A percentile compares a stretch with the other conserved stretches of the same genome.
phyloP scores from a whole-genome alignment of 1,140 invertebrate genomes.

The Drosophila melanogaster region DNA sequence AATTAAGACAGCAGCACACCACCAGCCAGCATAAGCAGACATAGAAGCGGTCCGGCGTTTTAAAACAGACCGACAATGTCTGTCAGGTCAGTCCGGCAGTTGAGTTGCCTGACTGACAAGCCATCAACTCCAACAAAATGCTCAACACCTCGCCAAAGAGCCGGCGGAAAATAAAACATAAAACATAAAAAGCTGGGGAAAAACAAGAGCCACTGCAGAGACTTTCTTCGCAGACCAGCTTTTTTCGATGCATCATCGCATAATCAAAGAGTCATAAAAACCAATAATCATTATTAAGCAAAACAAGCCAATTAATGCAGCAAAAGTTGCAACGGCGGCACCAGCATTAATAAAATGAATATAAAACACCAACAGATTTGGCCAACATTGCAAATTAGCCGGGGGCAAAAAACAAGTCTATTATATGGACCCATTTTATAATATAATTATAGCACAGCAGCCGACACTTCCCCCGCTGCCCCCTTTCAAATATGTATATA shows the following conservation, averaged over 20 bases:
- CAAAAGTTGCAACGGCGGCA: conserved; percentile 17
- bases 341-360: conserved; percentile 78
- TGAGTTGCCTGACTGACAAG: conserved; percentile 67
- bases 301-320: conserved; percentile 81
- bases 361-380: conserved; percentile 74
- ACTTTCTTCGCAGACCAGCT: conserved; percentile 32
- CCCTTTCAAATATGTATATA: conserved; percentile 9
- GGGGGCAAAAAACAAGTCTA: conserved; percentile 58
- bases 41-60: conserved; percentile 29
- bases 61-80: conserved; percentile 40
- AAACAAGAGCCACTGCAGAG: background rate
- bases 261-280: conserved; percentile 83
- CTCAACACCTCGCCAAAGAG: conserved; percentile 67
- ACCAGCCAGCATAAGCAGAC: conserved; percentile 33
- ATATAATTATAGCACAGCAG: conserved; percentile 63
- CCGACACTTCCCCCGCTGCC: conserved; percentile 6
- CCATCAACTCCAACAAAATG: conserved; percentile 74
- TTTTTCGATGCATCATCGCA: conserved; percentile 81
- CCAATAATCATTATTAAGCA: conserved; percentile 83
- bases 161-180: conserved; percentile 9
- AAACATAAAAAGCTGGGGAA: conserved; percentile 4
- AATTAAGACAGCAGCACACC: conserved; percentile 73
- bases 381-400: conserved; percentile 54
- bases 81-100: conserved; percentile 28
- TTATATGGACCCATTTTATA: conserved; percentile 52